A percentile compares a stretch with the other conserved stretches of the same genome.
These are phyloP conservation scores for Cardiocondyla obscurior DNA, from an alignment of 1,140 invertebrate species.

Conservation along the genomic window DNA sequence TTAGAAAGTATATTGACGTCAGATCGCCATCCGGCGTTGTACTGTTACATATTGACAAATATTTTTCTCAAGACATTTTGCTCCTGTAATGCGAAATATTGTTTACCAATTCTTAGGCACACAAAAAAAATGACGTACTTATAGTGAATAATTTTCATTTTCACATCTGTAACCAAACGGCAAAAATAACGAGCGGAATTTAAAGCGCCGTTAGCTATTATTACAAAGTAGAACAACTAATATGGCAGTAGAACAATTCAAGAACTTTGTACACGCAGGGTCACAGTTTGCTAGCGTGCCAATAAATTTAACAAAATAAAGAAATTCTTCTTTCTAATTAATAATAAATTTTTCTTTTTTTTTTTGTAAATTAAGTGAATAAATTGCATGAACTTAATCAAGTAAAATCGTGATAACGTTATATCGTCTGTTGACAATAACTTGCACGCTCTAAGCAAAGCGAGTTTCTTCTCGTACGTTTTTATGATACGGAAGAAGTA, in stretches of 20 bases:
- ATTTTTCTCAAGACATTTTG: conserved; percentile 50
- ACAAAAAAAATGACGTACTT: conserved; percentile 48
- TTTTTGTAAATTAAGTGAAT: too few relatives aligned
- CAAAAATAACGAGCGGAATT: conserved; percentile 12
- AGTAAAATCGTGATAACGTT: too few relatives aligned
- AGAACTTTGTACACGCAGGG: not conserved
- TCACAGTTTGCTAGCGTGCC: conserved; percentile 3
- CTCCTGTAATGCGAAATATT: conserved; percentile 34
- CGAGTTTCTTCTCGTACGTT: too few relatives aligned
- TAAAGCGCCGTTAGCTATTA: not conserved
- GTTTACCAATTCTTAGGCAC: conserved; percentile 38
- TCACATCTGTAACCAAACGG: not conserved
- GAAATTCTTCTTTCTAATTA: too few relatives aligned
- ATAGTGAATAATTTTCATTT: conserved; percentile 38
- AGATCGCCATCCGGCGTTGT: conserved; percentile 53
- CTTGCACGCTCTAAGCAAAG: too few relatives aligned
- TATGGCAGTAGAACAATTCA: conserved; percentile 21
- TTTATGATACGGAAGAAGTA: too few relatives aligned
- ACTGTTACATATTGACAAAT: conserved; percentile 50
- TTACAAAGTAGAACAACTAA: not conserved
- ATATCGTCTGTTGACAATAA: too few relatives aligned
- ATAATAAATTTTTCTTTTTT: too few relatives aligned
- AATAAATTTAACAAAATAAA: too few relatives aligned
- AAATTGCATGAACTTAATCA: too few relatives aligned
- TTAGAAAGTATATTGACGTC: conserved; percentile 51